phyloP scores from a whole-genome alignment of 2,113 vertebrate genomes.

The Camarhynchus parvulus region DNA sequence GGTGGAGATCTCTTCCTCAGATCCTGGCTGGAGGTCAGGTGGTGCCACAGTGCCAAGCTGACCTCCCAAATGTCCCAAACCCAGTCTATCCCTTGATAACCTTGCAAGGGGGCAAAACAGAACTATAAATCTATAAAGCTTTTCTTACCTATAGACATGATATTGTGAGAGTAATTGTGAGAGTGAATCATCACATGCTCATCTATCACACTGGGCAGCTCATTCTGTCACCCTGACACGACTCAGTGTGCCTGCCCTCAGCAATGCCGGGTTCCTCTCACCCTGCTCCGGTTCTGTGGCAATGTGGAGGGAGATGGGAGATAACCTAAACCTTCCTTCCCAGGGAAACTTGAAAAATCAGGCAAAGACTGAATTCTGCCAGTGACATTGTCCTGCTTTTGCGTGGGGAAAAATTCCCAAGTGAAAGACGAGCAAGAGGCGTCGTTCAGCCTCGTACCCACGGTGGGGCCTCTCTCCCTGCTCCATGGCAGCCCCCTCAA shows the following conservation, averaged over 20 bases:
- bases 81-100: too few relatives aligned
- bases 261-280: background rate
- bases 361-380: background rate
- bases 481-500: background rate
- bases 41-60: too few relatives aligned
- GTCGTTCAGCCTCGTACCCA: rapidly evolving
- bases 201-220: background rate
- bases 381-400: background rate
- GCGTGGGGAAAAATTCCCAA: rapidly evolving
- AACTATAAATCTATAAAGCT: too few relatives aligned
- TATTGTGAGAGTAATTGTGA: too few relatives aligned
- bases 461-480: background rate
- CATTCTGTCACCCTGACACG: background rate
- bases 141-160: too few relatives aligned
- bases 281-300: background rate
- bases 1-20: too few relatives aligned
- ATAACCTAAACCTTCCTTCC: background rate
- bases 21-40: too few relatives aligned
- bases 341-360: background rate
- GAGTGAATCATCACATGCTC: too few relatives aligned
- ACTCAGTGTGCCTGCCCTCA: background rate
- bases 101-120: too few relatives aligned
- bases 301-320: background rate
- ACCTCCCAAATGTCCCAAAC: too few relatives aligned
- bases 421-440: background rate